phyloP scores from a whole-genome alignment of 1,140 invertebrate species.

The Apis cerana region DNA sequence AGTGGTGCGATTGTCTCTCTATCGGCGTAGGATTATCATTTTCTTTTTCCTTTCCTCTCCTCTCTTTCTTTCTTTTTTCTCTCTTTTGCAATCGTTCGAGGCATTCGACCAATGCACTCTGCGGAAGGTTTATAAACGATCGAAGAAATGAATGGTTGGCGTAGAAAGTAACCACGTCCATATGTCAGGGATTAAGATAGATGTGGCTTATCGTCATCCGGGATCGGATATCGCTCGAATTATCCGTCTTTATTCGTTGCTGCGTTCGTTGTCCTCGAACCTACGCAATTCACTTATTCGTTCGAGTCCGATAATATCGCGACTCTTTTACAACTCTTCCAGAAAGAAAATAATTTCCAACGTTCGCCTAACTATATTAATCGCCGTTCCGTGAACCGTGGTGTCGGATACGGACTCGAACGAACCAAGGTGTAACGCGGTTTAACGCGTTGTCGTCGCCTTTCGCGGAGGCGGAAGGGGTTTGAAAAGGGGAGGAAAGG shows the following conservation, averaged over 20 bases:
- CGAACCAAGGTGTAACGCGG: not conserved
- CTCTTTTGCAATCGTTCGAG: not conserved
- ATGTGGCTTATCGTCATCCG: not conserved
- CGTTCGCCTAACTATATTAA: conserved; percentile 7
- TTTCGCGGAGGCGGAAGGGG: conserved; percentile 24
- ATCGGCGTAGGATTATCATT: not conserved
- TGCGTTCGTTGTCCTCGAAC: not conserved
- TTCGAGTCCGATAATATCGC: not conserved
- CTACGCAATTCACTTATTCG: conserved; percentile 12
- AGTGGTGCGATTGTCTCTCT: not conserved
- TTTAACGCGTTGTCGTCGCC: not conserved
- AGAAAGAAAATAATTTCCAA: no score
- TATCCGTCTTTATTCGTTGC: not conserved
- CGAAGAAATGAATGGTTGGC: not conserved
- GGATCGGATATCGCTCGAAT: not conserved
- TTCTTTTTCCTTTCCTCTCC: no score
- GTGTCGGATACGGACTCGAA: not conserved
- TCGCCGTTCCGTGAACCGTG: conserved; percentile 4
- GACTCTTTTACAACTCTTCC: not conserved
- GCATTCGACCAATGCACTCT: not conserved
- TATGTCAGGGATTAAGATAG: not conserved
- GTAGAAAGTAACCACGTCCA: not conserved
- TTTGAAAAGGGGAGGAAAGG: not conserved
- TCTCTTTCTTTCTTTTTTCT: no score
- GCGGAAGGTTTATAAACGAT: not conserved